These are phyloP conservation scores for Andrena marginata DNA, from an alignment of 2,888 invertebrate genomes.

Conservation along the genomic window DNA sequence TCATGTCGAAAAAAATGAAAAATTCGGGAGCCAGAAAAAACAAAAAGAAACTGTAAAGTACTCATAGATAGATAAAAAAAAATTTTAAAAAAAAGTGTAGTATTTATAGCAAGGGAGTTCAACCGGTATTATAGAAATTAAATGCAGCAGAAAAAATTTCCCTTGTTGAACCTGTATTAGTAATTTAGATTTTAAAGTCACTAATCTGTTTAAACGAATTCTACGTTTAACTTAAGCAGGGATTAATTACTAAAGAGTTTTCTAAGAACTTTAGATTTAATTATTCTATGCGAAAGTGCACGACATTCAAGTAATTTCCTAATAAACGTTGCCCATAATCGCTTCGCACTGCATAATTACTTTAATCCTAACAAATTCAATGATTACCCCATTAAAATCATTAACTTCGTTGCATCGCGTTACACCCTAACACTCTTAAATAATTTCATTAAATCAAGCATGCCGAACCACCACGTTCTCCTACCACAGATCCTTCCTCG, in stretches of 20 bases:
- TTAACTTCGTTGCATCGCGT: conserved; percentile 51
- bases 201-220: neutral
- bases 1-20: no score
- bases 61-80: neutral
- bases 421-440: conserved; percentile 29
- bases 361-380: conserved; percentile 36
- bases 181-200: neutral
- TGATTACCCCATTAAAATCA: conserved; percentile 44
- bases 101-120: neutral
- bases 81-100: neutral
- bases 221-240: neutral
- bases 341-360: conserved; percentile 4
- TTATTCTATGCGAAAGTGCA: neutral
- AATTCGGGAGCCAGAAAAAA: no score
- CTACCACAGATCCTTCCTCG: neutral
- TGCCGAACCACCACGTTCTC: neutral
- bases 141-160: neutral
- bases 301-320: conserved; percentile 16
- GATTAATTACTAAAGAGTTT: conserved; percentile 3
- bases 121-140: neutral
- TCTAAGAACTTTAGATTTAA: neutral
- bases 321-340: conserved; percentile 49
- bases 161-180: neutral
- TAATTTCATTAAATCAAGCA: conserved; percentile 29
- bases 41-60: no score